phyloP scores from a whole-genome alignment of 2,113 vertebrate species.

The Syrrhaptes paradoxus region DNA sequence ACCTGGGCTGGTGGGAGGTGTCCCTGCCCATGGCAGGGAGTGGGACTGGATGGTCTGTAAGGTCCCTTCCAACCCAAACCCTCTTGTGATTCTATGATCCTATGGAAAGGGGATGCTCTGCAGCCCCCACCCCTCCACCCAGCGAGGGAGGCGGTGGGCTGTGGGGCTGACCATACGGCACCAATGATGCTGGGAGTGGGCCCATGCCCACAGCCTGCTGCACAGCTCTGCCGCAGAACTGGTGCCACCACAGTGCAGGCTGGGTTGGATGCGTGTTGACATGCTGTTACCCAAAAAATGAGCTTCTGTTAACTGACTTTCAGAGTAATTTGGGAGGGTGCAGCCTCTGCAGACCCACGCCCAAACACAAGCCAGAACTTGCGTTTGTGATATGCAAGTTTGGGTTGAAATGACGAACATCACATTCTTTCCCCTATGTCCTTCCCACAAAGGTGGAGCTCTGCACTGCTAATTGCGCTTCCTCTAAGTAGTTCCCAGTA shows the following conservation, averaged over 20 bases:
- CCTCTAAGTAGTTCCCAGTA: background rate
- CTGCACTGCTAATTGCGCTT: background rate
- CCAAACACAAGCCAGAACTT: background rate
- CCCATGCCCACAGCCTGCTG: fast-evolving
- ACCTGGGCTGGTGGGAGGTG: too few relatives aligned
- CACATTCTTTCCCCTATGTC: background rate
- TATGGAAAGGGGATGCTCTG: background rate
- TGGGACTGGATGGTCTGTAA: too few relatives aligned
- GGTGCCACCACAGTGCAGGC: background rate
- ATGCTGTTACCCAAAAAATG: background rate
- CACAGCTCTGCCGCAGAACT: fast-evolving
- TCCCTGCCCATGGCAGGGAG: too few relatives aligned
- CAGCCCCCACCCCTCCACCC: too few relatives aligned
- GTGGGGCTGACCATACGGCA: background rate
- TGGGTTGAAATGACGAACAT: background rate
- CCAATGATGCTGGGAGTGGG: fast-evolving
- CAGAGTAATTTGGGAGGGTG: background rate
- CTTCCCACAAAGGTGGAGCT: background rate
- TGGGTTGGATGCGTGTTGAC: background rate
- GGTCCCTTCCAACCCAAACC: too few relatives aligned
- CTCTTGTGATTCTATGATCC: too few relatives aligned
- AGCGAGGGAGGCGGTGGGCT: fast-evolving
- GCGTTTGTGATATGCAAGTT: background rate
- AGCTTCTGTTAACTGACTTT: background rate
- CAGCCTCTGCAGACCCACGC: background rate